Percentiles rank a stretch among this genome's conserved stretches.
phyloP scores from a whole-genome alignment of 2,888 invertebrate species.

The Allygus modestus region DNA sequence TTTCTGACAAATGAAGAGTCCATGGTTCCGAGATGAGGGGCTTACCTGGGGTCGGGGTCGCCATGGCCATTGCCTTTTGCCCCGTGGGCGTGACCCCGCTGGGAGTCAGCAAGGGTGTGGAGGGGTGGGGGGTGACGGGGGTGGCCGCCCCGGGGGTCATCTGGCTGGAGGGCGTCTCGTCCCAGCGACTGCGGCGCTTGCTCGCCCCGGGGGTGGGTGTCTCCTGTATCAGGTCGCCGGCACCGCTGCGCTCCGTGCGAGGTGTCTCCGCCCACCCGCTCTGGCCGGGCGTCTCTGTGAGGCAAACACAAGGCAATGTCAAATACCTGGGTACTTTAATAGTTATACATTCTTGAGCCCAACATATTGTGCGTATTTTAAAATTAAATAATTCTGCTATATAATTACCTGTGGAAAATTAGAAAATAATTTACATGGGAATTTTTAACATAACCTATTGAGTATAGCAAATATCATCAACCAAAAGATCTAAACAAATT shows the following conservation, averaged over 20 bases:
- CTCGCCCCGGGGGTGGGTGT: slow-evolving; percentile 95
- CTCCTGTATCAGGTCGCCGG: slow-evolving; percentile 86
- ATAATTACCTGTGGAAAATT: too few species aligned
- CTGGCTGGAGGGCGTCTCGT: slow-evolving; percentile 92
- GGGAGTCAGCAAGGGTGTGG: slow-evolving; percentile 78
- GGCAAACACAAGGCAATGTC: background rate
- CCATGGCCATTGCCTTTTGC: slow-evolving; percentile 98
- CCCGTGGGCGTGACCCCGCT: slow-evolving; percentile 88
- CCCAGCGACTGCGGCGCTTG: slow-evolving; percentile 98
- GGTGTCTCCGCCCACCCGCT: slow-evolving; percentile 99
- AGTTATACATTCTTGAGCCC: too few species aligned
- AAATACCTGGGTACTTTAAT: too few species aligned
- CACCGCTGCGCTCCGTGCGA: slow-evolving; percentile 91
- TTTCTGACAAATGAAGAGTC: too few species aligned
- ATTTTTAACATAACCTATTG: too few species aligned
- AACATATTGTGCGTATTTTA: too few species aligned
- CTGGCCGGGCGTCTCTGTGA: slow-evolving; percentile 94
- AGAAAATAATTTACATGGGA: too few species aligned
- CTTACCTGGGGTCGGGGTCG: slow-evolving; percentile 94
- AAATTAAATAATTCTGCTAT: too few species aligned
- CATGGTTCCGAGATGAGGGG: too few species aligned
- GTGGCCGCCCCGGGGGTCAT: slow-evolving; percentile 74
- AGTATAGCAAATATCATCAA: too few species aligned
- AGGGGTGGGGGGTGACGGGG: slow-evolving; percentile 78
- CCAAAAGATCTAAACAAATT: too few species aligned